phyloP scores from a whole-genome alignment of 1,140 invertebrate genomes.

The Neelides sp. region DNA sequence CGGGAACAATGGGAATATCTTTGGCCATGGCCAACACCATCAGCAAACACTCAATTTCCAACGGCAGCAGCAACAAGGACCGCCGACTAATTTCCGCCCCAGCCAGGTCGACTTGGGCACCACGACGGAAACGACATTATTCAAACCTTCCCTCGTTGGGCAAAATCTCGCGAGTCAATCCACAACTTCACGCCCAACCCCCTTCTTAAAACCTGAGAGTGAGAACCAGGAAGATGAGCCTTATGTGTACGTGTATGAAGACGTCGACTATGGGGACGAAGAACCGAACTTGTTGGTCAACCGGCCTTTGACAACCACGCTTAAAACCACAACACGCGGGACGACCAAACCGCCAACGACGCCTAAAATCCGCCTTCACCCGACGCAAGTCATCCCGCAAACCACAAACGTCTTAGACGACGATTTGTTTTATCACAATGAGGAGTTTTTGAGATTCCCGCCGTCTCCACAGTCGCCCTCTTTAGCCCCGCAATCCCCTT shows the following conservation, averaged over 20 bases:
- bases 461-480: too few species aligned
- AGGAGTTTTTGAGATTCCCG: too few species aligned
- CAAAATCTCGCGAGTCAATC: constrained; percentile 4
- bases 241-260: constrained; percentile 30
- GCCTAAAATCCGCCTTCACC: neutral
- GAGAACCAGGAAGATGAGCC: constrained; percentile 8
- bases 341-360: neutral
- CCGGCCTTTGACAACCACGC: neutral
- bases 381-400: neutral
- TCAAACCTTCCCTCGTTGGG: neutral
- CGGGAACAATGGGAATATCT: constrained; percentile 14
- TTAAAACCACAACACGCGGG: neutral
- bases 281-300: neutral
- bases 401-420: neutral
- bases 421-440: too few species aligned
- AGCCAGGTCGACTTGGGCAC: constrained; percentile 12
- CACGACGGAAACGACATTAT: neutral
- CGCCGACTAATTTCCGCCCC: constrained; percentile 8
- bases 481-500: too few species aligned
- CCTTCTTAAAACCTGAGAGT: neutral
- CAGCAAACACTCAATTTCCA: constrained; percentile 4
- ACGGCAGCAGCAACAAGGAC: neutral
- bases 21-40: constrained; percentile 24
- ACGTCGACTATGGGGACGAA: constrained; percentile 27
- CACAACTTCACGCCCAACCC: neutral